Percentiles rank a stretch among this genome's conserved stretches.
These are phyloP conservation scores for Lordiphosa fenestrarum DNA, from an alignment of 2,888 invertebrate genomes.

Conservation along the genomic window DNA sequence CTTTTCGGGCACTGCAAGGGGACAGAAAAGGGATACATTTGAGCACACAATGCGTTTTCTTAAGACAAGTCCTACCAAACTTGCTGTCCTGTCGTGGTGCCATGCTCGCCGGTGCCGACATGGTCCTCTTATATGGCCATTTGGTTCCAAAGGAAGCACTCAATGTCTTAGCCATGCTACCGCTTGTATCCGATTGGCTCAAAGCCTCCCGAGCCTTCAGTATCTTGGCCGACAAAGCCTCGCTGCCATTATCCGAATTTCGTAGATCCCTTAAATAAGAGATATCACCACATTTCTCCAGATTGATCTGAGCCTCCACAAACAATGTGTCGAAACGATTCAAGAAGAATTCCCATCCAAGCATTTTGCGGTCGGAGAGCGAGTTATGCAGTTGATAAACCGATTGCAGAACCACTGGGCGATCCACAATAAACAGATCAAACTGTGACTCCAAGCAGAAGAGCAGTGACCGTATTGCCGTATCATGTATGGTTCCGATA, in stretches of 20 bases:
- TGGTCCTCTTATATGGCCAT: constrained; percentile 96
- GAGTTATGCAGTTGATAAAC: constrained; percentile 97
- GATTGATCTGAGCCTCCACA: constrained; percentile 95
- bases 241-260: constrained; percentile 93
- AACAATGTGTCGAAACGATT: constrained; percentile 97
- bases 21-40: background rate
- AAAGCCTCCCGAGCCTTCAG: constrained; percentile 94
- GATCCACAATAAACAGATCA: constrained; percentile 97
- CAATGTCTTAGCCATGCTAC: constrained; percentile 85
- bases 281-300: constrained; percentile 92
- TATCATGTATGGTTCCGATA: constrained; percentile 95
- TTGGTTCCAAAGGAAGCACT: constrained; percentile 94
- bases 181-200: constrained; percentile 86
- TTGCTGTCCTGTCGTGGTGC: constrained; percentile 88
- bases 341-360: constrained; percentile 98
- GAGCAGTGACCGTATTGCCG: constrained; percentile 91
- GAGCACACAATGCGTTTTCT: background rate
- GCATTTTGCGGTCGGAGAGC: constrained; percentile 92
- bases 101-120: constrained; percentile 94
- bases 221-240: constrained; percentile 91
- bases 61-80: constrained; percentile 81
- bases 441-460: constrained; percentile 98
- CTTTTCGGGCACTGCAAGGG: constrained; percentile 83
- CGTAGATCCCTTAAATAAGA: constrained; percentile 91
- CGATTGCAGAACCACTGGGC: constrained; percentile 97